A percentile compares a stretch with the other conserved stretches of the same genome.
These are phyloP conservation scores for Deroplatys truncata DNA, from an alignment of 2,888 invertebrate species.

Conservation along the genomic window DNA sequence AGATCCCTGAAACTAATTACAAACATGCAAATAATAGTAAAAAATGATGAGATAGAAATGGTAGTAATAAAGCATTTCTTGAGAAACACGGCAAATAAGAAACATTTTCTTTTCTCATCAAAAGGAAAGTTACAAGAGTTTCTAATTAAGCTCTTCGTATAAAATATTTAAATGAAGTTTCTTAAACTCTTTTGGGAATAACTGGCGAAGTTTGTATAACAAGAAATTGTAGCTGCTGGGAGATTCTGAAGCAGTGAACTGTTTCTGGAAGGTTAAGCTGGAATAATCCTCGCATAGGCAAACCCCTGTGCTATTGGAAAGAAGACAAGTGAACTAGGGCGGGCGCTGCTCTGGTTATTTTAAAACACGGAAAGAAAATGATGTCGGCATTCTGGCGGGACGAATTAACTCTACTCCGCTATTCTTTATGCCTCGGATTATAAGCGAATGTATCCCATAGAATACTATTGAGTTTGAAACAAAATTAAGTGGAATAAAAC, in stretches of 20 bases:
- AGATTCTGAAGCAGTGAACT: not conserved
- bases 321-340: not conserved
- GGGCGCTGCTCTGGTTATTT: slow-evolving; percentile 4
- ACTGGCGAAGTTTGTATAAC: not conserved
- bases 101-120: not conserved
- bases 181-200: not conserved
- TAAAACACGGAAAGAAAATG: not conserved
- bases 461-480: no score
- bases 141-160: not conserved
- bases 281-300: not conserved
- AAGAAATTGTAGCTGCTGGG: no score
- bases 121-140: not conserved
- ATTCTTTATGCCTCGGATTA: not conserved
- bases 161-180: not conserved
- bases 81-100: not conserved
- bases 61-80: not conserved
- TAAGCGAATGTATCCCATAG: no score
- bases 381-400: not conserved
- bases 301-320: not conserved
- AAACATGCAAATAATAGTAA: not conserved
- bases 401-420: not conserved
- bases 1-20: not conserved
- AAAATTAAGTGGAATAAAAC: no score
- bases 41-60: not conserved
- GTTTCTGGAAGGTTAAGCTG: not conserved